Base-by-base conservation (phyloP, 2,888 invertebrate species). In the Venustoraphidia nigricollis region DNA sequence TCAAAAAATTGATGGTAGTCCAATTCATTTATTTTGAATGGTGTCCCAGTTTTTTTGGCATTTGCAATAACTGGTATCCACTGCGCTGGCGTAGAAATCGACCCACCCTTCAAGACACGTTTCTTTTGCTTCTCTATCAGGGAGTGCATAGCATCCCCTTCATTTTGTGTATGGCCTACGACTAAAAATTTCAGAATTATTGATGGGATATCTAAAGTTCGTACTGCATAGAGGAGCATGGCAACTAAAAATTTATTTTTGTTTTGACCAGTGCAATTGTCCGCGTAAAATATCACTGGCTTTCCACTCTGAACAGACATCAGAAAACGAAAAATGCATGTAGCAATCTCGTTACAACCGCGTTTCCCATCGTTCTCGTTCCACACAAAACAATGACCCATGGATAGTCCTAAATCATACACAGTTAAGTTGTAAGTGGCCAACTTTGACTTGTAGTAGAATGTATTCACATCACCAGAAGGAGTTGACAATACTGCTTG, bases 251-350 rank as follows among this genome's bases (percentile, higher is more conserved):
- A 57, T 47, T 51, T 52, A 49, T 56, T 59, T 51, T 59, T 58
- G 38, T 58, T 50, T 44, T 57, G 57, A 2, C 55, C 57, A 37
- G 47, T 34, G 44, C 59, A 59, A 48, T 58, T 60, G 47, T 59
- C 58, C 9, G 57, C 55, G 51, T 55, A 60, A 44, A 60, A 55
- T 9, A 51, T 34, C 34, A 53, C 17, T 8, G 52, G 46, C 9
- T 46, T 37, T 8, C 48, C 40, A 36, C 42, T 38, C 10, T 34
- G n/a, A 56, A 36, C 46, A 52, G 13, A 52, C 56, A n/a, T n/a
- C n/a, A n/a, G n/a, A n/a, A n/a, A n/a, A n/a, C n/a, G n/a, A n/a
- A n/a, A n/a, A n/a, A n/a, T n/a, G n/a, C n/a, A n/a, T n/a, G n/a
- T n/a, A n/a, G n/a, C n/a, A 35, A 58, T 56, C 55, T 58, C 56